Evolutionary conservation across 2,888 invertebrate genomes (phyloP).

Genomic region (Ctenicera cuprea): DNA sequence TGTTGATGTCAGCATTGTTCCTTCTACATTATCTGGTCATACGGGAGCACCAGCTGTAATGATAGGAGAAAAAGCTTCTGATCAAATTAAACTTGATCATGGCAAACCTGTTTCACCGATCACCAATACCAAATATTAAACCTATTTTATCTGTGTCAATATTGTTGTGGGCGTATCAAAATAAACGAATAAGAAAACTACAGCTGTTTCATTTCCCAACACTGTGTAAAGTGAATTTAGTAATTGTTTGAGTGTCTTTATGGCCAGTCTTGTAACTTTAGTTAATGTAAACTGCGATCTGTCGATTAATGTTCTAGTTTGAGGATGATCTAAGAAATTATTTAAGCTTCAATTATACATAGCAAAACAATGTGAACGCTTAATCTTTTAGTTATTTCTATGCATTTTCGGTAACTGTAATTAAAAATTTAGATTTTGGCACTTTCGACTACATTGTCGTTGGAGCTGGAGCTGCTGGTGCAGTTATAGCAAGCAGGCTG

Average conservation of each 20-base stretch:
- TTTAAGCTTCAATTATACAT: too few relatives aligned
- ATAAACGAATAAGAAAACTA: too few relatives aligned
- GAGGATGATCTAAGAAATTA: too few relatives aligned
- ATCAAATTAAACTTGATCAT: constrained; percentile 60
- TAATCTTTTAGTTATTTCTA: too few relatives aligned
- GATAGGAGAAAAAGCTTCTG: constrained; percentile 81
- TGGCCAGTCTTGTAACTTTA: too few relatives aligned
- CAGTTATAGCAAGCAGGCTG: constrained; percentile 79
- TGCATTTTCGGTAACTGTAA: background rate
- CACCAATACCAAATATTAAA: constrained; percentile 16
- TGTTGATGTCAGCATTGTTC: constrained; percentile 83
- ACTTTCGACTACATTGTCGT: constrained; percentile 81
- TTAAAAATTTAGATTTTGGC: constrained; percentile 36
- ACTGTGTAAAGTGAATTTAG: too few relatives aligned
- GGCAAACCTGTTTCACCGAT: constrained; percentile 73
- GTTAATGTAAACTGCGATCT: too few relatives aligned
- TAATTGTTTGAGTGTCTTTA: too few relatives aligned
- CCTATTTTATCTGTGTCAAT: background rate
- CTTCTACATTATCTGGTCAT: constrained; percentile 79
- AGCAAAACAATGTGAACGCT: too few relatives aligned
- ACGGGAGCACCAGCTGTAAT: constrained; percentile 81
- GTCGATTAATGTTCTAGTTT: too few relatives aligned
- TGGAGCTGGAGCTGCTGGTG: constrained; percentile 80
- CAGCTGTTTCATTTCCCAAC: too few relatives aligned
- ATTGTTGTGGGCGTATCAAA: background rate